Base-by-base conservation (phyloP, 2,888 invertebrate genomes). In the Spilarctia lutea region DNA sequence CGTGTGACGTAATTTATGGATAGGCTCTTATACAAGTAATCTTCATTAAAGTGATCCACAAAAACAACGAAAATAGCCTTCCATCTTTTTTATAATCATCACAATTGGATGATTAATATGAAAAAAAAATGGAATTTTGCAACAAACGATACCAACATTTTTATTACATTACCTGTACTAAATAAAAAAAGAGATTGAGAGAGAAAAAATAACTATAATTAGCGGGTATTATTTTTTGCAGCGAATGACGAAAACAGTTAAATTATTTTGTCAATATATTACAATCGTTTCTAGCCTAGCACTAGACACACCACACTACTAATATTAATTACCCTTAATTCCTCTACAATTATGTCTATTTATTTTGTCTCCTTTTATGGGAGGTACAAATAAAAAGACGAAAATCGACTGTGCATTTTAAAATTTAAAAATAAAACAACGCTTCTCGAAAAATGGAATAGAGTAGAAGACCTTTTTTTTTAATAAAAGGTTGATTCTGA, bases 271-370 rank as follows among this genome's bases (percentile, higher is more conserved):
- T 16, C 4, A 63, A 30, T 30, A 63, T 63, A 63, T 63, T 63
- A 8, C 18, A 30, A 27, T 63, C 16, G 30, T 63, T 30, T 18
- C 18, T 18, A 63, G 18, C 2, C 63, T 63, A 63, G 60, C 60
- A 60, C 24, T 56, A 56, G n/a, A 60, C 27, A 60, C 24, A 56
- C n/a, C 27, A 60, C 27, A 60, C 60, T 27, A 56, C n/a, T 56
- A 67, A 30, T 48, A 48, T 42, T 33, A 30, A 11, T 68, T 48
- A 48, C 68, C 68, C 68, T 68, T 48, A 45, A 33, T 33, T 68
- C 24, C 48, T 18, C 30, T 48, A 45, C 20, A 20, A 4, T 20
- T 30, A 27, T n/a, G 24, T 3, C 24, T 30, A 24, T 48, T 68
- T 68, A 3, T 48, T 48, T 11, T 67, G 24, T 7, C 24, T 24